Percentiles rank a stretch among this genome's conserved stretches.
These are phyloP conservation scores for Lathamus discolor DNA, from an alignment of 2,113 vertebrate genomes.

Conservation along the genomic window DNA sequence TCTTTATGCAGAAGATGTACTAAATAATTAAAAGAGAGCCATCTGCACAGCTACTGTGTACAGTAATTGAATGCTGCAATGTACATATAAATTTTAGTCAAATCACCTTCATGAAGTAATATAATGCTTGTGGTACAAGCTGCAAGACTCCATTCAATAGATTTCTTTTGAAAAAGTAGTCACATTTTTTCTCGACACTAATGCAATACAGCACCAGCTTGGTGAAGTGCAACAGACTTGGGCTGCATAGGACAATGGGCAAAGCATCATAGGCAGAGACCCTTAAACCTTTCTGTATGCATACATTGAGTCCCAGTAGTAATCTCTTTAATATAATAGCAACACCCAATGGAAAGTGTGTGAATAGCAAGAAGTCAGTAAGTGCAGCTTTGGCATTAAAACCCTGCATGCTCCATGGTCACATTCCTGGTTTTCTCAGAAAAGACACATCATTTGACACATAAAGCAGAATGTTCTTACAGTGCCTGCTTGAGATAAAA, in stretches of 20 bases:
- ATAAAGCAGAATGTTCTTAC: background rate
- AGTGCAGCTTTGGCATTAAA: background rate
- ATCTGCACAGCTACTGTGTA: conserved; percentile 9
- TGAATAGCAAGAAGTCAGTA: conserved; percentile 66
- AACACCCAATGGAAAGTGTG: conserved; percentile 71
- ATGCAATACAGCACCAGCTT: background rate
- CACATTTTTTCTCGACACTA: background rate
- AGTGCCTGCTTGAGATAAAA: background rate
- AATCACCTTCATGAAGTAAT: conserved; percentile 17
- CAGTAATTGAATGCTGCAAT: background rate
- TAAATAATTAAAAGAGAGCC: conserved; percentile 42
- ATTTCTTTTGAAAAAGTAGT: background rate
- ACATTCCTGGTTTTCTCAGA: background rate
- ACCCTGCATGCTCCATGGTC: background rate
- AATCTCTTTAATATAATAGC: conserved; percentile 73
- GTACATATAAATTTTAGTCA: conserved; percentile 11
- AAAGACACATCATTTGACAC: background rate
- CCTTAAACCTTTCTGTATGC: background rate
- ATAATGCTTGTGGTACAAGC: background rate
- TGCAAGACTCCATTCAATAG: background rate
- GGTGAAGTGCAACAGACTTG: background rate
- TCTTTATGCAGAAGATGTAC: conserved; percentile 20
- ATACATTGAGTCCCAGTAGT: background rate
- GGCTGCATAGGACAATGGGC: background rate
- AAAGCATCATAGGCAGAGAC: background rate